These are phyloP conservation scores for Enteromius fasciolatus DNA, from an alignment of 2,797 vertebrate genomes.

Conservation along the genomic window DNA sequence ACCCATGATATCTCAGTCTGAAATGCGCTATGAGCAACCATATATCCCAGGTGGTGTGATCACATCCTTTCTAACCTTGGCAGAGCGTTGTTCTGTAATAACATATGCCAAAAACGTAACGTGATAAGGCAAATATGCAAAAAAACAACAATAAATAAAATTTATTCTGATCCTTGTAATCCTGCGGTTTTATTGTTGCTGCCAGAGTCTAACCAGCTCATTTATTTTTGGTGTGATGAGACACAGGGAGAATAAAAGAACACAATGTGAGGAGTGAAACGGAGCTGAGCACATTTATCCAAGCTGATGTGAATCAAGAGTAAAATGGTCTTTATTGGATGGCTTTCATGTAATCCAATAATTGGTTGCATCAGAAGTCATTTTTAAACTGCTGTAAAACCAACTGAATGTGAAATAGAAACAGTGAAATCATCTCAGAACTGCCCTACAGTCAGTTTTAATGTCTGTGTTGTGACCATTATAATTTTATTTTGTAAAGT, in stretches of 20 bases:
- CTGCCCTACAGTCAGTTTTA: neutral
- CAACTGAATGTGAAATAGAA: conserved; percentile 24
- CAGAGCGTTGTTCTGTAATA: neutral
- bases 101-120: neutral
- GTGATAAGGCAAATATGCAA: conserved; percentile 1
- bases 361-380: conserved; percentile 20
- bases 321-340: conserved; percentile 20
- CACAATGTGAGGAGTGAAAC: conserved; percentile 16
- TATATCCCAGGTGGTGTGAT: neutral
- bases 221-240: conserved; percentile 28
- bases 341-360: conserved; percentile 29
- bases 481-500: neutral
- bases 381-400: conserved; percentile 8
- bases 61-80: neutral
- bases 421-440: conserved; percentile 19
- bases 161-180: conserved; percentile 7
- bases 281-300: conserved; percentile 21
- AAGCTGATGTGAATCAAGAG: conserved; percentile 21
- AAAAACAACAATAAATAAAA: neutral
- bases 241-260: conserved; percentile 1
- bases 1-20: neutral
- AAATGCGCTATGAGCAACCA: neutral
- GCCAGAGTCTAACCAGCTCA: neutral
- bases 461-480: neutral
- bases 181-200: conserved; percentile 1